Base-by-base conservation (phyloP, 1,140 invertebrate species). In the Paralvinella palmiformis region DNA sequence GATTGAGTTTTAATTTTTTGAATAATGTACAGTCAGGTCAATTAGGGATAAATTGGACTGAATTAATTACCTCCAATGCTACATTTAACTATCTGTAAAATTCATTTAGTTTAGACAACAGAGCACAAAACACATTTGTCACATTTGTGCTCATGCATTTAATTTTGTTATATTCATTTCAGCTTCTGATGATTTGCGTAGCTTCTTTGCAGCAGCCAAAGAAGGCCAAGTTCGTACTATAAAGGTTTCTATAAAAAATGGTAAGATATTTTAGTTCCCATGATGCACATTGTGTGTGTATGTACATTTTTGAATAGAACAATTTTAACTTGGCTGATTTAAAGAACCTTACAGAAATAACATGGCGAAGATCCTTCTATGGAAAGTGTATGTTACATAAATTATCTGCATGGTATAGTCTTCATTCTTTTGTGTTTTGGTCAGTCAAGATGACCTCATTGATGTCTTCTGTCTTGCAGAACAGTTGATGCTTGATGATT, bases 191-290 rank as follows among this genome's bases (percentile, higher is more conserved):
- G 73, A 77, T 35, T 52, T 79, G n/a, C 66, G 63, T 32, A 59
- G 59, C 4, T 77, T 75, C 64, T 73, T 79, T 65, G 72, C 71
- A 29, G 63, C 52, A 20, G 67, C 69, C n/a, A 77, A 77, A 65
- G 73, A 76, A 70, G 77, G 75, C 33, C 41, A 44, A 52, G 56
- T 72, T 36, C 64, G 77, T 60, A 15, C 76, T 17, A 62, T 79
- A 13, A 77, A 79, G 55, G 68, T 79, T 57, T 57, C 61, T 29
- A 78, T 79, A 64, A 52, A 66, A 56, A 63, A 79, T 71, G 77
- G 77, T 79, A 69, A 69, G 66, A 48, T 65, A 29, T 45, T 65
- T 36, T 64, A 36, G n/a, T 41, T 33, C 41, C 64, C 50, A 20
- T 63, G n/a, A 50, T 27, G 36, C 37, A 37, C n/a, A 37, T 32